Conservation (phyloP, 2,113 vertebrate genomes). For the Syngnathoides biaculeatus region DNA sequence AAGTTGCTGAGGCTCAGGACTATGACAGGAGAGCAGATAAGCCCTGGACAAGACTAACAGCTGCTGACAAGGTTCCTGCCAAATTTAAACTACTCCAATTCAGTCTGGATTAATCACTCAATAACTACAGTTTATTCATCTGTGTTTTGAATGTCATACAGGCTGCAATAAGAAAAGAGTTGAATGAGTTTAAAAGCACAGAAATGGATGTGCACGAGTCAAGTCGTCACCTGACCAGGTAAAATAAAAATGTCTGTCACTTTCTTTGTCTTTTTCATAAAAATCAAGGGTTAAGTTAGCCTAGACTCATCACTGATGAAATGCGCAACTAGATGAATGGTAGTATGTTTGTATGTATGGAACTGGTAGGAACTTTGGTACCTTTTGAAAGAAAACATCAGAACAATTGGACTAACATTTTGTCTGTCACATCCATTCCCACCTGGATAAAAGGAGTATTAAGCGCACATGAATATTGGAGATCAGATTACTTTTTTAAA, state of each 20-base stretch:
- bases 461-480: too few species aligned
- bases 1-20: constrained; percentile 95
- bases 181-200: constrained; percentile 99
- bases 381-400: too few species aligned
- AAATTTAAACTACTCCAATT: neutral
- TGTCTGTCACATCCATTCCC: too few species aligned
- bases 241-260: neutral
- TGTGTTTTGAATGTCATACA: constrained; percentile 53
- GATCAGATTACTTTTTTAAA: too few species aligned
- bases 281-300: neutral
- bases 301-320: too few species aligned
- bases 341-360: too few species aligned
- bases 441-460: too few species aligned
- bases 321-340: too few species aligned
- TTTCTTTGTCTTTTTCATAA: neutral
- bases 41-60: constrained; percentile 95
- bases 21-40: constrained; percentile 96
- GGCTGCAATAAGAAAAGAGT: constrained; percentile 97
- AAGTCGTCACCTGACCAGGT: constrained; percentile 98
- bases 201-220: constrained; percentile 99
- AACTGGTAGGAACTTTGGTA: too few species aligned
- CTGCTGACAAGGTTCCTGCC: constrained; percentile 85
- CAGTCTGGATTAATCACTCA: neutral
- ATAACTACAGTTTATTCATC: neutral
- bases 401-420: too few species aligned